Evolutionary conservation across 2,888 invertebrate genomes (phyloP), one percentile per base, ranked within the genome.

Genomic region (Lacanobia wlatinum): DNA sequence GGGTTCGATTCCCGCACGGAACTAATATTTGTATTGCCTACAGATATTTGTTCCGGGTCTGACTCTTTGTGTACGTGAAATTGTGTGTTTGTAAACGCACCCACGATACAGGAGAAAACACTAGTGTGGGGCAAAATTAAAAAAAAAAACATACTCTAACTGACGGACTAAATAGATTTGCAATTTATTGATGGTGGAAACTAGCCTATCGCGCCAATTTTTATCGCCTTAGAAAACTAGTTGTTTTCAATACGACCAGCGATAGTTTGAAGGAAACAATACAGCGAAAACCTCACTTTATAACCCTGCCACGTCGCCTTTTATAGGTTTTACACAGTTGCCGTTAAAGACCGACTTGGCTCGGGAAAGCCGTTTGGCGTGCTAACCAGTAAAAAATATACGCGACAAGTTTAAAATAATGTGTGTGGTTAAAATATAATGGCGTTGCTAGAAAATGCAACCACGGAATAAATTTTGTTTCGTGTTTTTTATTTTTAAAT

Each of bases 291-390:
- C 5, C 34, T 38, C 40, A 16, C 16, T 79, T 52, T 67, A 48
- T 12, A 79, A 60, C 2, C 50, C 18, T 40, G 52, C 8, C 80
- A 79, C 79, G 70, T 79, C 63, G 23, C 7, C 18, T 10, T 79
- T 79, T 78, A 67, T 79, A 48, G 66, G 70, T 50, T 67, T 60
- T 56, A 56, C 58, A 63, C 55, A 75, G 63, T 70, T 56, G 60
- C 60, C 46, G 66, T 59, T 74, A 63, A 78, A 60, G 10, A 62
- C 64, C 21, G 23, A 58, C 58, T 67, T 73, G 78, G 75, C 58
- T 62, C 58, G 1, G 52, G 5, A 40, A 59, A 52, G 58, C 12
- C 68, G 43, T 65, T 78, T 78, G 64, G 60, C 53, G 12, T 28
- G n/a, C n/a, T 43, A 48, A n/a, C 40, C 53, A 53, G 21, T 16